A percentile compares a stretch with the other conserved stretches of the same genome.
Evolutionary conservation across 2,888 invertebrate genomes (phyloP).

Genomic region (Tipula unca): DNA sequence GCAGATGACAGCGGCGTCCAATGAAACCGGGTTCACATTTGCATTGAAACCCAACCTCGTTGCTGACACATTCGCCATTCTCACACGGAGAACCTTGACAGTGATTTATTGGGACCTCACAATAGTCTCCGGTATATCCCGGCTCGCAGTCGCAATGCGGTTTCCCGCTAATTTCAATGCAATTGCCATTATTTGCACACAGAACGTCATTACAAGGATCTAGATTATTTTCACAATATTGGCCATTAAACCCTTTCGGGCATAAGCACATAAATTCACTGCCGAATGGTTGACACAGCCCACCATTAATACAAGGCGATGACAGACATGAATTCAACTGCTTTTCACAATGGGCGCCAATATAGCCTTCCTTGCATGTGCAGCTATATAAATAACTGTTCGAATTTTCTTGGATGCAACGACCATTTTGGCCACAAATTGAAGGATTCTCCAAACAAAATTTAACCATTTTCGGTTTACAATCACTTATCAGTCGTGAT

Average conservation of each 20-base stretch:
- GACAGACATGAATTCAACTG: constrained; percentile 44
- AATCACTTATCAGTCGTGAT: constrained; percentile 38
- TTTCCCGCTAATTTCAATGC: constrained; percentile 34
- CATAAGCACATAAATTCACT: constrained; percentile 42
- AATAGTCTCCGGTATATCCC: constrained; percentile 40
- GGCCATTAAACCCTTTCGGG: constrained; percentile 43
- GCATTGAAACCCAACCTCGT: constrained; percentile 43
- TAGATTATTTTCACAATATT: constrained; percentile 43
- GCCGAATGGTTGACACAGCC: constrained; percentile 40
- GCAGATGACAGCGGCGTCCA: constrained; percentile 46
- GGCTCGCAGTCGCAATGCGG: constrained; percentile 30
- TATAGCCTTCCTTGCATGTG: constrained; percentile 43
- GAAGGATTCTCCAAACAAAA: constrained; percentile 37
- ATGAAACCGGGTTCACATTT: constrained; percentile 45
- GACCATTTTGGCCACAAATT: constrained; percentile 33
- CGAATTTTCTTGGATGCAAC: constrained; percentile 33
- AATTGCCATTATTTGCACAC: constrained; percentile 42
- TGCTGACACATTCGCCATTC: constrained; percentile 39
- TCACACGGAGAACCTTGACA: constrained; percentile 43
- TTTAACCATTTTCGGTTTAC: constrained; percentile 43
- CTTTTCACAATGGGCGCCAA: constrained; percentile 46
- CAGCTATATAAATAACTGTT: constrained; percentile 39
- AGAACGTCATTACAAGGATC: constrained; percentile 29
- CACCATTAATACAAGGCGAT: constrained; percentile 49
- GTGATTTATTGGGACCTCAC: constrained; percentile 44